Base-by-base conservation (phyloP, 2,113 vertebrate genomes). In the Murina feae region DNA sequence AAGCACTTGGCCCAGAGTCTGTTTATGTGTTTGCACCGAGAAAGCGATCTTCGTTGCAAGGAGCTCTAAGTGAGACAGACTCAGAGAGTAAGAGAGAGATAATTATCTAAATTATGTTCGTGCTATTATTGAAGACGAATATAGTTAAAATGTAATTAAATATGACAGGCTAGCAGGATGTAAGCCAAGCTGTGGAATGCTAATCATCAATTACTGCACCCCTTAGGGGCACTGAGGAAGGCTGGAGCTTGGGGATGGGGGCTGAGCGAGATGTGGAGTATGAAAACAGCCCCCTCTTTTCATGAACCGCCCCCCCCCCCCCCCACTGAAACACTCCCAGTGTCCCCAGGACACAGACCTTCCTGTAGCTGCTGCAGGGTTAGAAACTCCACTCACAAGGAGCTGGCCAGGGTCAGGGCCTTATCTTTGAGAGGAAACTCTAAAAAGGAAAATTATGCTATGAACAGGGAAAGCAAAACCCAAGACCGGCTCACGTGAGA, bases 141-240 rank as follows among this genome's bases (percentile, higher is more conserved):
- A 98, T 98, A 98, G 98, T 98, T 98, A 98, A 98, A 98, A 98
- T 98, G 98, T 98, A 98, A 98, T 98, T 98, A 98, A 98, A 98
- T 98, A 98, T 98, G 98, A 98, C 97, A 97, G 98, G 97, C 98
- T 98, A 75, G 97, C 97, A 98, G 98, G 98, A 98, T 98, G 97
- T 97, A 98, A 97, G 98, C 97, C 74, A 98, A 98, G 97, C 97
- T 98, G 98, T 97, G 96, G 98, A 98, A 98, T 98, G 98, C 97
- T 98, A 98, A 98, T 98, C 98, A 98, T 98, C 97, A 98, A 98
- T 98, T 98, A 98, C 97, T 92, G 94, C 63, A 2, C 97, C 97
- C 98, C 98, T 97, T 97, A 96, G 98, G 98, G 98, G 96, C 97
- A 90, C 82, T 25, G 60, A 79, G 96, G 93, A 97, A 90, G 0